Percentiles rank a stretch among this genome's conserved stretches.
These are phyloP conservation scores for Diabrotica virgifera DNA, from an alignment of 1,140 invertebrate genomes.

Conservation along the genomic window DNA sequence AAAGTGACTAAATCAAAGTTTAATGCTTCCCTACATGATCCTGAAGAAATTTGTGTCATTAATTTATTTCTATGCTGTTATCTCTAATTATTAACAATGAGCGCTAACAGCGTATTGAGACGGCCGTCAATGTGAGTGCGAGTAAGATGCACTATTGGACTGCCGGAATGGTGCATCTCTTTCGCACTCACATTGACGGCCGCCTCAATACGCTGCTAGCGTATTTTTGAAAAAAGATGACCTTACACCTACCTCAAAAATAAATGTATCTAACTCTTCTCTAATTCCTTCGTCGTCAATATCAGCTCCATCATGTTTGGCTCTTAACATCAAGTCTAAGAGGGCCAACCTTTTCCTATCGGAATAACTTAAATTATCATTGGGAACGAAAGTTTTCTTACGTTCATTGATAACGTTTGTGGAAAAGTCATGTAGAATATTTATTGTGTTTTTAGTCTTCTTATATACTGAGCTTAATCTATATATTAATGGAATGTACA, in stretches of 20 bases:
- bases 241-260: slow-evolving; percentile 63
- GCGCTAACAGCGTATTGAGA: no score
- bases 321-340: slow-evolving; percentile 68
- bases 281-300: slow-evolving; percentile 67
- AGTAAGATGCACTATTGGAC: no score
- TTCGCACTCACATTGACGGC: no score
- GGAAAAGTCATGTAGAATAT: slow-evolving; percentile 8
- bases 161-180: no score
- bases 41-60: no score
- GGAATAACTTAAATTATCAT: slow-evolving; percentile 15
- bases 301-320: slow-evolving; percentile 54
- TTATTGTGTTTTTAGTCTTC: neutral
- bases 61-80: no score
- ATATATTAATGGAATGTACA: neutral
- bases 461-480: neutral
- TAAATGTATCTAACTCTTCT: slow-evolving; percentile 86
- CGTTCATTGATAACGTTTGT: slow-evolving; percentile 4
- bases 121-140: no score
- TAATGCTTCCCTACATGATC: no score
- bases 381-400: neutral
- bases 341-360: slow-evolving; percentile 64
- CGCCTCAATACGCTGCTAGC: no score
- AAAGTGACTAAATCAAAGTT: no score
- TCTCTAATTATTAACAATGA: no score
- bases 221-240: no score